Base-by-base conservation (phyloP, 1,140 invertebrate species). In the Euwallacea fornicatus region DNA sequence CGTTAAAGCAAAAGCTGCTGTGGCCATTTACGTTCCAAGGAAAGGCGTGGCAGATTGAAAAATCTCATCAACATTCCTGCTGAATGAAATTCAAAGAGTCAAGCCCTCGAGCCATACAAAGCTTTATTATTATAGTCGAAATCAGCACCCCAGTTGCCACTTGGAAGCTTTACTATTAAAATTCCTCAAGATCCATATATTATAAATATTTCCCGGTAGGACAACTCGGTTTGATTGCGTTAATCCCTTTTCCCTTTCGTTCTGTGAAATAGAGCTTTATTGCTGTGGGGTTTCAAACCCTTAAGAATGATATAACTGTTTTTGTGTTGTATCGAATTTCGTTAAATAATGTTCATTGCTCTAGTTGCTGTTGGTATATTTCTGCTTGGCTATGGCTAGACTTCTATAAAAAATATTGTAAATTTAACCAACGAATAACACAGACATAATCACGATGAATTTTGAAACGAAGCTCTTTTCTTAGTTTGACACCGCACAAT, bases 101-200 rank as follows among this genome's bases (percentile, higher is more conserved):
- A 47, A 56, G 43, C 54, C 63, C 65, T 41, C 46, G 41, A 56
- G 43, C 54, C 63, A 53, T 41, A 15, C 65, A 46, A 59, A 33
- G 65, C 55, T 11, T 54, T 66, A 67, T 67, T 55, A 56, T 67
- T 44, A 55, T 65, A 54, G 42, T 46, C 13, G 55, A 67, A 59
- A 59, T 56, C 65, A 43, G 41, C 53, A 56, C 55, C 54, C 55
- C 13, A 15, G 13, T n/a, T 16, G 43, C 43, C 61, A 63, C 47
- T 63, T 66, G 47, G 9, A 54, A 43, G 65, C 54, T 59, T 59
- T 41, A 67, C 65, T 67, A 67, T 67, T 67, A 67, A 67, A 56
- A 67, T 67, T 67, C 65, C 55, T 67, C n/a, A 42, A 46, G 65
- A 67, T 67, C 65, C 65, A 67, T 67, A 67, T 67, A 67, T 67